Base-by-base conservation (phyloP, 2,113 vertebrate species). In the Erpornis zantholeuca region DNA sequence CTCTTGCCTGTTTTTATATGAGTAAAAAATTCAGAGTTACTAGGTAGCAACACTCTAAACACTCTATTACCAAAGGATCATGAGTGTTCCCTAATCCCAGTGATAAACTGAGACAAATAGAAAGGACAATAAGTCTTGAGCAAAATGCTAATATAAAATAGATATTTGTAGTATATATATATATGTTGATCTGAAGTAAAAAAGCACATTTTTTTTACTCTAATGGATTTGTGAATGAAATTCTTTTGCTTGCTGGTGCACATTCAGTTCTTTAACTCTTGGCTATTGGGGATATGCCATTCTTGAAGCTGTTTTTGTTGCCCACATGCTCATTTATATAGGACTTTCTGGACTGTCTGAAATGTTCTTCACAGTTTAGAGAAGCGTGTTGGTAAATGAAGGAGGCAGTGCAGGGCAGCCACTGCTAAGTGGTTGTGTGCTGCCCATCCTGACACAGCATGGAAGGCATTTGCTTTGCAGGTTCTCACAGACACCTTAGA, bases 261-360 rank as follows among this genome's bases (percentile, higher is more conserved):
- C 29, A 44, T 54, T 88, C 40, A 24, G 11, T 31, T 86, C 21
- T 86, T 54, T 61, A 38, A 35, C 16, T 25, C 9, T 38, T 77
- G 56, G 10, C 23, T 63, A 4, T 10, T 44, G 20, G 45, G 11
- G 12, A 22, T 72, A 45, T 88, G 12, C 20, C 42, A 9, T 33
- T 29, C 69, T 73, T 73, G 25, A 42, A 65, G 17, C 15, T 89
- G 38, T 12, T 79, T 87, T 72, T 53, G 15, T 61, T 63, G 24
- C 10, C 24, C 12, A 25, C 0, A 0, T n/a, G 33, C 25, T 47
- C 29, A 11, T 42, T 87, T 82, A 52, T 3, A 9, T 11, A 44
- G 17, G 7, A 35, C 6, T 36, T 10, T 47, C 36, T 7, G 17
- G 7, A 35, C 6, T 36, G 11, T 47, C 36, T 7, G 6, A 82